phyloP scores from a whole-genome alignment of 2,888 invertebrate species.

The Pasiphila rectangulata region DNA sequence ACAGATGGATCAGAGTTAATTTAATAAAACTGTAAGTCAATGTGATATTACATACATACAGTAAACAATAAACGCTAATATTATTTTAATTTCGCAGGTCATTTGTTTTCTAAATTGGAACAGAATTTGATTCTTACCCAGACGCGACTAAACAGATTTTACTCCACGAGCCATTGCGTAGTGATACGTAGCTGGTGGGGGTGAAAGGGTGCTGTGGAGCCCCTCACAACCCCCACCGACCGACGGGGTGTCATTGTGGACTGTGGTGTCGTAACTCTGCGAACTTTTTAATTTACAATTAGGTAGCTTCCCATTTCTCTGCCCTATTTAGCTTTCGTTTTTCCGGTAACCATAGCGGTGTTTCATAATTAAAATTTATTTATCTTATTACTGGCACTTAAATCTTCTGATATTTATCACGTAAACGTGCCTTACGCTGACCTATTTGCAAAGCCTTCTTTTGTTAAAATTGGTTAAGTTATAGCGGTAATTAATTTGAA shows the following conservation, averaged over 20 bases:
- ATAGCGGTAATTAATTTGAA: not conserved
- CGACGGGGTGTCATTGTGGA: slow-evolving; percentile 76
- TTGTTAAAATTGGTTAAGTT: slow-evolving; percentile 1
- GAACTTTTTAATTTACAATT: slow-evolving; percentile 82
- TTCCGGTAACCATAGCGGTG: slow-evolving; percentile 67
- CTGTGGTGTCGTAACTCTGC: slow-evolving; percentile 81
- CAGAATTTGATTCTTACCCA: slow-evolving; percentile 1
- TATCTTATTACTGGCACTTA: slow-evolving; percentile 63
- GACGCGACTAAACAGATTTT: slow-evolving; percentile 8
- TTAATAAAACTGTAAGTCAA: too few relatives aligned
- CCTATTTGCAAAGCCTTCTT: slow-evolving; percentile 16
- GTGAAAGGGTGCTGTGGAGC: slow-evolving; percentile 32
- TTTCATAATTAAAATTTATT: slow-evolving; percentile 78
- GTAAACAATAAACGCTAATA: too few relatives aligned
- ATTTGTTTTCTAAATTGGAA: not conserved
- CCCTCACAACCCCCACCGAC: slow-evolving; percentile 39
- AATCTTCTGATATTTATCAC: slow-evolving; percentile 51
- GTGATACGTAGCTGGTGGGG: slow-evolving; percentile 13
- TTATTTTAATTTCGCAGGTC: not conserved
- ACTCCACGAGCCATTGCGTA: not conserved
- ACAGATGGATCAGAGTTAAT: too few relatives aligned
- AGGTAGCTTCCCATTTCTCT: slow-evolving; percentile 81
- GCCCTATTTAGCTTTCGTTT: slow-evolving; percentile 80
- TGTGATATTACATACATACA: too few relatives aligned
- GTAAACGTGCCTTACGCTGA: slow-evolving; percentile 30